Percentiles rank a stretch among this genome's conserved stretches.
Conservation (phyloP, 2,888 invertebrate genomes). For the Diadromus collaris region DNA sequence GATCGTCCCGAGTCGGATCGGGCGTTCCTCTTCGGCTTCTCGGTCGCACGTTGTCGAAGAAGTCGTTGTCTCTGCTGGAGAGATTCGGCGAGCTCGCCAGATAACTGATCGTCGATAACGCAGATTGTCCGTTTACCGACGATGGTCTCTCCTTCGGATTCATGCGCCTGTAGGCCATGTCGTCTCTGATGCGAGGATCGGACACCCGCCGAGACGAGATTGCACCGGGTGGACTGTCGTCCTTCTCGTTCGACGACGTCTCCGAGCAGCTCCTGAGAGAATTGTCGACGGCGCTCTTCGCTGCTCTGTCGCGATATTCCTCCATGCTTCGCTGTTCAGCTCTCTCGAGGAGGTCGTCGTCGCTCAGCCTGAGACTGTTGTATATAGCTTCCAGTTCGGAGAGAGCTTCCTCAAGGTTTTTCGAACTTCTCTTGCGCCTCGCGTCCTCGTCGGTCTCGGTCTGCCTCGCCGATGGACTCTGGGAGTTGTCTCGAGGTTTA, state of each 20-base stretch:
- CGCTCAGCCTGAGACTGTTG: conserved; percentile 91
- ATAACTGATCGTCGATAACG: conserved; percentile 84
- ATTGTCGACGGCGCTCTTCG: conserved; percentile 55
- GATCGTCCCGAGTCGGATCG: conserved; percentile 91
- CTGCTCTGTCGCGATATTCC: conserved; percentile 76
- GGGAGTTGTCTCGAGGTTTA: not conserved
- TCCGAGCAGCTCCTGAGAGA: conserved; percentile 66
- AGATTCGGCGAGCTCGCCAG: conserved; percentile 87
- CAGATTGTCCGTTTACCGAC: conserved; percentile 76
- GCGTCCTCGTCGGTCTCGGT: conserved; percentile 79
- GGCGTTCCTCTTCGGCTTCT: conserved; percentile 83
- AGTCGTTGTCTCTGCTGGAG: conserved; percentile 63
- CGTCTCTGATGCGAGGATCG: conserved; percentile 84
- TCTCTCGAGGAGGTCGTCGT: conserved; percentile 90
- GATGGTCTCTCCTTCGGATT: conserved; percentile 83
- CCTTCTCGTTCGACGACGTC: conserved; percentile 44
- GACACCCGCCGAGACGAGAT: conserved; percentile 45
- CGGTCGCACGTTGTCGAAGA: conserved; percentile 67
- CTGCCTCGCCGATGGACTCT: conserved; percentile 10
- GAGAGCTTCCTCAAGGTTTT: conserved; percentile 93
- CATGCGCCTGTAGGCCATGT: conserved; percentile 90
- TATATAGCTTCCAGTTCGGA: conserved; percentile 96
- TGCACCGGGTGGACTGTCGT: conserved; percentile 3
- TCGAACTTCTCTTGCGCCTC: conserved; percentile 85
- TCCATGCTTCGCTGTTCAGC: conserved; percentile 88